Evolutionary conservation across 2,888 invertebrate species (phyloP), one percentile per base, ranked within the genome.

Genomic region (Ectemnius continuus): DNA sequence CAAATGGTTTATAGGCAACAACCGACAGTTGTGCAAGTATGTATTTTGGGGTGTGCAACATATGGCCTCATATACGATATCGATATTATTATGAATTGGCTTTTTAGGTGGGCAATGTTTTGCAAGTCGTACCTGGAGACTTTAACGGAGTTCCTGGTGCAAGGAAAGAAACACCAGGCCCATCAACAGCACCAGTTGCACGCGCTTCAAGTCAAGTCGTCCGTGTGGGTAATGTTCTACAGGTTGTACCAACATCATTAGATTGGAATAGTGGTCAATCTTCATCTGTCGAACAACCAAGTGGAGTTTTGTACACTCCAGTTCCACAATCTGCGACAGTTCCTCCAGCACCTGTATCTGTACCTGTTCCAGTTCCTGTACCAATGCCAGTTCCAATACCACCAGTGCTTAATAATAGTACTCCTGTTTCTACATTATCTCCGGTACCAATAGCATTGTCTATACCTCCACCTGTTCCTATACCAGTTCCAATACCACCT

Each of bases 71-170:
- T 45, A 26, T n/a, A 47, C n/a, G 11, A 52, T 57, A 36, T 36
- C 36, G 20, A 59, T 66, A 16, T 47, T 28, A 60, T 26, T 46
- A 14, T 56, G 20, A n/a, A 11, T 63, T 79, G 69, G 85, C 87
- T 78, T 78, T 91, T 14, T 91, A 93, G 92, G 92, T 94, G 48
- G 94, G 94, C 18, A 94, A 94, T 80, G 92, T 93, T 77, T 88
- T 94, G 47, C 93, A 94, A 89, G 93, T 94, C 6, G 92, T 93
- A 4, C 94, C 93, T 2, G 92, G 91, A 23, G 93, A 93, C 65
- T 88, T 87, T 56, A 87, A 85, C 60, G 84, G 85, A 6, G 60
- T 79, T 0, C 79, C 67, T 57, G 18, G 71, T 3, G 36, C 52
- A 2, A 80, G 76, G 6, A 79, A 76, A 28, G 83, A 86, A 26